phyloP scores from a whole-genome alignment of 2,113 vertebrate genomes.

The Ploceus nigricollis region DNA sequence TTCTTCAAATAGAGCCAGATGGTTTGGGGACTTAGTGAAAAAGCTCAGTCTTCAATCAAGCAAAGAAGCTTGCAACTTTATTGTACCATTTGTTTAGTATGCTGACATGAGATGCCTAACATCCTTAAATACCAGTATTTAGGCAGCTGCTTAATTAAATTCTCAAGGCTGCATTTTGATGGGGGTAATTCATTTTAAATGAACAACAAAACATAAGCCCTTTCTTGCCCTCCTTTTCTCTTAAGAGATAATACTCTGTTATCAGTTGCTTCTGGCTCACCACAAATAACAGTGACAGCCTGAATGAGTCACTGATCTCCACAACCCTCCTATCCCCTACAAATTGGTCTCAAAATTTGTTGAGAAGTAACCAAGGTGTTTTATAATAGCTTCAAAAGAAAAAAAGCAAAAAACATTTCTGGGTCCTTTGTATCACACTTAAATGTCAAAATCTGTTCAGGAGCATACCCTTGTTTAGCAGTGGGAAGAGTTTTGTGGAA shows the following conservation, averaged over 20 bases:
- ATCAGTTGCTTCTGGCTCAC: slow-evolving; percentile 62
- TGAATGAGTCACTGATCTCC: slow-evolving; percentile 50
- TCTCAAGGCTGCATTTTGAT: slow-evolving; percentile 64
- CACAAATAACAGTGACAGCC: slow-evolving; percentile 61
- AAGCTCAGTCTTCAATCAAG: slow-evolving; percentile 66
- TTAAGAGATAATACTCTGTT: slow-evolving; percentile 40
- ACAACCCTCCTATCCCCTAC: neutral
- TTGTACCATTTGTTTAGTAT: slow-evolving; percentile 70
- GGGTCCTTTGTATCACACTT: neutral
- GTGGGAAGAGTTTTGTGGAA: neutral
- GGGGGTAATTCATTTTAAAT: slow-evolving; percentile 62
- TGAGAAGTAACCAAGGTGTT: neutral
- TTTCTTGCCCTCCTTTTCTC: slow-evolving; percentile 17
- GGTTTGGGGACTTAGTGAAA: slow-evolving; percentile 54
- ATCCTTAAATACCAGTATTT: slow-evolving; percentile 61
- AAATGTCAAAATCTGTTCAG: neutral
- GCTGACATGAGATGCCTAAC: slow-evolving; percentile 49
- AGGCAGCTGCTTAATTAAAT: slow-evolving; percentile 72
- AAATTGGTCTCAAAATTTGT: slow-evolving; percentile 35
- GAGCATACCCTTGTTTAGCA: neutral
- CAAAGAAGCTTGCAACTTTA: slow-evolving; percentile 63
- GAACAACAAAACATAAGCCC: slow-evolving; percentile 45
- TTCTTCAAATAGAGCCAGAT: slow-evolving; percentile 72
- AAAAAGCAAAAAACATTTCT: neutral
- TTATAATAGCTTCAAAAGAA: neutral